A percentile compares a stretch with the other conserved stretches of the same genome.
Conservation (phyloP, 1,140 invertebrate genomes). For the Bombus picipes region DNA sequence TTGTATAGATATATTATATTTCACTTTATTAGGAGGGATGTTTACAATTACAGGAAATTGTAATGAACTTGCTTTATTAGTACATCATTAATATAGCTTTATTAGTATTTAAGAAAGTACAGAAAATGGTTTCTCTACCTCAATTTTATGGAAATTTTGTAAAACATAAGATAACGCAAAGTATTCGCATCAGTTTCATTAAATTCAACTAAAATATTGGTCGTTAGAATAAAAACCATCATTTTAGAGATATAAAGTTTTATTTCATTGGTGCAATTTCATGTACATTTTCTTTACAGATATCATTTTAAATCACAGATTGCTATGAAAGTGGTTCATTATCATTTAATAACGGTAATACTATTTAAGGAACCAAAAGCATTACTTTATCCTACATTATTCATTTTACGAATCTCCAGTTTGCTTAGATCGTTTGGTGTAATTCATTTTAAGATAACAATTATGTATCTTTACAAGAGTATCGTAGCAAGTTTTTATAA, state of each 20-base stretch:
- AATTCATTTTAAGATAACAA: neutral
- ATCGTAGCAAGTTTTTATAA: neutral
- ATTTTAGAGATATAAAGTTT: neutral
- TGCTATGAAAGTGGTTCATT: neutral
- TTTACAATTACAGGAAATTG: no score
- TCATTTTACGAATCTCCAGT: neutral
- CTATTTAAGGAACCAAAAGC: neutral
- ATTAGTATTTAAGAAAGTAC: no score
- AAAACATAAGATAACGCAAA: neutral
- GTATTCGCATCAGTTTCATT: neutral
- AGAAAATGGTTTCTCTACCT: no score
- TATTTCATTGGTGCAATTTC: neutral
- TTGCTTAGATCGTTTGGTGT: neutral
- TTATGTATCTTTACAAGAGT: neutral
- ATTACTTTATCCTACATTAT: neutral
- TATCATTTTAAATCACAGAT: conserved; percentile 19
- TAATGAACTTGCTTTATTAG: no score
- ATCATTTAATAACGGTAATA: neutral
- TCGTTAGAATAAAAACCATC: neutral
- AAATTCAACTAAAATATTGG: neutral
- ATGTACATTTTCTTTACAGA: neutral
- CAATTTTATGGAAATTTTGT: neutral
- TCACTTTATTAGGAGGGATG: neutral
- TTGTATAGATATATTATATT: neutral
- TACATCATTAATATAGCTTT: no score